phyloP scores from a whole-genome alignment of 2,113 vertebrate species.

The Podarcis cretensis region DNA sequence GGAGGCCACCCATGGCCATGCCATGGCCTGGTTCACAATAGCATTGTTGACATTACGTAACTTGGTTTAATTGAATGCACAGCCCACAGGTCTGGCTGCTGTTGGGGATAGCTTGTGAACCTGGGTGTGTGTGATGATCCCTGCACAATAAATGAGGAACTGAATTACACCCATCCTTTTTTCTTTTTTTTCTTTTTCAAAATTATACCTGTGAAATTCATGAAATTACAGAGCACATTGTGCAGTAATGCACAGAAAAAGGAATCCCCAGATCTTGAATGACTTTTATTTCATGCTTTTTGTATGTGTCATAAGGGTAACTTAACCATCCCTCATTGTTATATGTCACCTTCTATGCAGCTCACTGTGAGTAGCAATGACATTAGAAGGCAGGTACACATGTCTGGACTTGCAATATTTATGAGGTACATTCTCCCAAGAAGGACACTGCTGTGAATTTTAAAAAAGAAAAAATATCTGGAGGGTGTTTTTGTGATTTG shows the following conservation, averaged over 20 bases:
- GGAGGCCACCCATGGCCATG: neutral
- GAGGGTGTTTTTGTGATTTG: neutral
- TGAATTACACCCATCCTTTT: neutral
- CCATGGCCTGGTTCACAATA: neutral
- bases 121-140: no score
- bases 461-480: neutral
- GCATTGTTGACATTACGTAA: neutral
- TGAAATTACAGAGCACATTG: neutral
- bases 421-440: slow-evolving; percentile 10
- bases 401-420: neutral
- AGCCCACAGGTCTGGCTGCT: no score
- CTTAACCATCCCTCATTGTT: neutral
- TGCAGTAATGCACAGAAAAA: neutral
- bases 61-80: neutral
- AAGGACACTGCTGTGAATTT: neutral
- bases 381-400: neutral
- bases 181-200: neutral
- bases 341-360: neutral
- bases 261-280: rapidly evolving
- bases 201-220: neutral
- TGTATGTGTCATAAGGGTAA: neutral
- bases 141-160: neutral
- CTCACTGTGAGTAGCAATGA: neutral
- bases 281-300: neutral
- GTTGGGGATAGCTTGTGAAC: neutral